Evolutionary conservation across 2,113 vertebrate genomes (phyloP).

Genomic region (Mormoops blainvillei): DNA sequence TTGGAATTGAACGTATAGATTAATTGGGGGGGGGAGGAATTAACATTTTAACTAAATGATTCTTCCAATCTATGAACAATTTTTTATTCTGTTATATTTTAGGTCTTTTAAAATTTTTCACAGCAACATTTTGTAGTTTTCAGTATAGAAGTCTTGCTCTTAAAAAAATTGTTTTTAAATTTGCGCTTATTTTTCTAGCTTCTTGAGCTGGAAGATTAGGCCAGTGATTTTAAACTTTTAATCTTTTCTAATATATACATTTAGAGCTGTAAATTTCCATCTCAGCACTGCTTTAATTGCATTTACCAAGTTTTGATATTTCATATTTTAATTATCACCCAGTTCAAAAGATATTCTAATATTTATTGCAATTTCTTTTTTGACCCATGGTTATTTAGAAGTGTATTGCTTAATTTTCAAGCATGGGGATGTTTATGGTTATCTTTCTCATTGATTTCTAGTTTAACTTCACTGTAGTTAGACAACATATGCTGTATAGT

Average conservation of each 20-base stretch:
- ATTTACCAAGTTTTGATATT: neutral
- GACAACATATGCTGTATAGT: neutral
- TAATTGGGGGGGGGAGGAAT: neutral
- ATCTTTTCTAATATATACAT: neutral
- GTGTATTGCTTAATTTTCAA: neutral
- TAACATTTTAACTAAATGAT: neutral
- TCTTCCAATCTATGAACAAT: neutral
- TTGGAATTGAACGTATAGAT: neutral
- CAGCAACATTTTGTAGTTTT: neutral
- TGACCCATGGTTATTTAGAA: neutral
- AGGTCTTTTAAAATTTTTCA: neutral
- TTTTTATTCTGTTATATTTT: neutral
- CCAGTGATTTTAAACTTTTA: constrained; percentile 10
- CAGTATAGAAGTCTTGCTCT: neutral
- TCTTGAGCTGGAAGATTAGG: neutral
- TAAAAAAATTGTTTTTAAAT: neutral
- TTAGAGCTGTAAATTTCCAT: neutral
- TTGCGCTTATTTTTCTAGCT: neutral
- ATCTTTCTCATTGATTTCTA: neutral
- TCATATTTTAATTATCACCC: constrained; percentile 9
- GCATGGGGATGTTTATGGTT: neutral
- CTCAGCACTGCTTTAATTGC: neutral
- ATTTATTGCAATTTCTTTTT: neutral
- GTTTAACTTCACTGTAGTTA: constrained; percentile 1
- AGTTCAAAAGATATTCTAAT: neutral